Conservation (phyloP, 2,113 vertebrate species). For the Anarhynchus alexandrinus region DNA sequence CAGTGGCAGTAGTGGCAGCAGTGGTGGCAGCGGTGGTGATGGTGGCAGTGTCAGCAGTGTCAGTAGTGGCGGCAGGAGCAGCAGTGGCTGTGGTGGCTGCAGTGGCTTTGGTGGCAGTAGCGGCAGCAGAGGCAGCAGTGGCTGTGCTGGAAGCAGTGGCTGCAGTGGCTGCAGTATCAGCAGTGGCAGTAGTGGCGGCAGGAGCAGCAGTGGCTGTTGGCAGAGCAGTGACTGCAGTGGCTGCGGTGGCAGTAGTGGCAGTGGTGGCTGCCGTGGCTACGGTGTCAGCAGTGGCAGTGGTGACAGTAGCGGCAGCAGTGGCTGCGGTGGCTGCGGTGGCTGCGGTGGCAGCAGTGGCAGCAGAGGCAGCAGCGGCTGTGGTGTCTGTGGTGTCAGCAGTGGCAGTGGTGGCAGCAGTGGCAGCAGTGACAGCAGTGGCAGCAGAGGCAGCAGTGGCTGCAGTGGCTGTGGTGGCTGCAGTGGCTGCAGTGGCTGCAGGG, state of each 20-base stretch:
- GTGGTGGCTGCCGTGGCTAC: rapidly evolving
- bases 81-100: too few species aligned
- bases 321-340: neutral
- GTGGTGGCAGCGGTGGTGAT: neutral
- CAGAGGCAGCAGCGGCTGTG: too few species aligned
- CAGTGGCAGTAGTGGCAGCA: neutral
- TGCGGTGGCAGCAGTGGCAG: neutral
- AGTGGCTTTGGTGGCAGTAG: neutral
- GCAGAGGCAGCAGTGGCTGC: rapidly evolving
- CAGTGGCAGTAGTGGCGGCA: neutral
- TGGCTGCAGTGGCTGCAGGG: neutral
- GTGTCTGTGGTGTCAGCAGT: too few species aligned
- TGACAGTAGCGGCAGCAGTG: neutral
- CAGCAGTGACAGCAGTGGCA: rapidly evolving
- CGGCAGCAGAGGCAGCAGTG: neutral
- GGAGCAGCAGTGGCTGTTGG: neutral
- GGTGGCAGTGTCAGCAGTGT: neutral
- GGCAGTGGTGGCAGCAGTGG: neutral
- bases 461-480: neutral
- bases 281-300: rapidly evolving
- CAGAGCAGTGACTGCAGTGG: neutral
- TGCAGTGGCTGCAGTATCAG: neutral
- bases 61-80: neutral
- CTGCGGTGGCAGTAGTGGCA: too few species aligned
- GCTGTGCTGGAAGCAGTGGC: too few species aligned